Conservation (phyloP, 2,113 vertebrate genomes). For the Hippocampus barbouri region DNA sequence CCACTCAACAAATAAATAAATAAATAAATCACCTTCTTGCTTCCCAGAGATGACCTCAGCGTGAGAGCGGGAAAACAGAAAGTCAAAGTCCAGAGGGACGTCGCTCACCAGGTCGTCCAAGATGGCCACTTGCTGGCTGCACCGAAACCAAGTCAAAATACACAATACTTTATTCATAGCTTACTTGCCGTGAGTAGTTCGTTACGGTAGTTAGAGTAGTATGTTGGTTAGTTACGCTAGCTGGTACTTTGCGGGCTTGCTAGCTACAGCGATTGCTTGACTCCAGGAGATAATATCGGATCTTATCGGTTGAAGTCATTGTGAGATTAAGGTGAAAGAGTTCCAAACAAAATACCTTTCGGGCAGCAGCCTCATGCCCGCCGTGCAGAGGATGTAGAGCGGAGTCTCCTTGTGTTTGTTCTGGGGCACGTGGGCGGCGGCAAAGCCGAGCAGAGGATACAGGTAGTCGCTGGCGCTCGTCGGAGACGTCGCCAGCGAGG, state of each 20-base stretch:
- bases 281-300: too few species aligned
- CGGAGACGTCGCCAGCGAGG: slow-evolving; percentile 82
- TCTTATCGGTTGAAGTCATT: too few species aligned
- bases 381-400: slow-evolving; percentile 93
- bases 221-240: too few species aligned
- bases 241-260: too few species aligned
- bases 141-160: slow-evolving; percentile 28
- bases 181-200: too few species aligned
- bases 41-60: slow-evolving; percentile 98
- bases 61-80: slow-evolving; percentile 95
- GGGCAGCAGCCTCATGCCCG: slow-evolving; percentile 90
- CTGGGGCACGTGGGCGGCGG: slow-evolving; percentile 86
- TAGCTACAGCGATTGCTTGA: too few species aligned
- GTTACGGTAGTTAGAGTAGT: too few species aligned
- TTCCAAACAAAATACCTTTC: slow-evolving; percentile 76
- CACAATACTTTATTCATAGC: too few species aligned
- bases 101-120: slow-evolving; percentile 93
- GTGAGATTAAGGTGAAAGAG: too few species aligned
- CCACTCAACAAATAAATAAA: too few species aligned
- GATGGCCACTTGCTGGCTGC: slow-evolving; percentile 92
- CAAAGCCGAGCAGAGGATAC: slow-evolving; percentile 88
- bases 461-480: slow-evolving; percentile 95
- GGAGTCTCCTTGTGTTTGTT: slow-evolving; percentile 95
- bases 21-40: slow-evolving; percentile 82
- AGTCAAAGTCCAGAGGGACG: slow-evolving; percentile 90